Evolutionary conservation across 1,140 invertebrate species (phyloP), one percentile per base, ranked within the genome.

Genomic region (Lasaia peninsularis): DNA sequence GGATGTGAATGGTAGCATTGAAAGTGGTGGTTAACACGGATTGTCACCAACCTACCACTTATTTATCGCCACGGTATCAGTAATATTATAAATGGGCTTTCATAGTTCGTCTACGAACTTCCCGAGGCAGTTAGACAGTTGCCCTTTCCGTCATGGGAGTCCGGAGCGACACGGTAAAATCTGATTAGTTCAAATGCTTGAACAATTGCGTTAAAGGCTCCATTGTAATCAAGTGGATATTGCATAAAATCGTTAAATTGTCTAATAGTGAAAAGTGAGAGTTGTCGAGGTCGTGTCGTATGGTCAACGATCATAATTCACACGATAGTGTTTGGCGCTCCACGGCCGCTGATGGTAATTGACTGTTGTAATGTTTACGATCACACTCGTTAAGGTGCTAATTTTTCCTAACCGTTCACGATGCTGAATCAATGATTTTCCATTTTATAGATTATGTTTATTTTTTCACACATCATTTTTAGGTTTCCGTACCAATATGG

Each of bases 311-410:
- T 37, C 57, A 59, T 32, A 56, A 56, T 62, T 62, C 48, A 61
- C 60, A 57, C 59, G 34, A 51, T 21, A 24, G 49, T 24, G 53
- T 63, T 63, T 65, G 65, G 37, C 56, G 48, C 63, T 67, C 62
- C 69, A 74, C 66, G 71, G 71, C 71, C 71, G 74, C 74, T 78
- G 68, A 75, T 74, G 76, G 62, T 77, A 75, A 77, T 75, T 62
- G 62, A 60, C 62, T 75, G 70, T 70, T 67, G 65, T 81, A 77
- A 78, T 66, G 51, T 56, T 37, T 63, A 57, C 34, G 24, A 59
- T 68, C 54, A 32, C 56, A 68, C 72, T 64, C 56, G 52, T 66
- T 71, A 66, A n/a, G 20, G 0, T 55, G 40, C 58, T 65, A 62
- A 56, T 56, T 67, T 65, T 62, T 57, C 52, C 56, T 63, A 35